These are phyloP conservation scores for Salticus scenicus DNA, from an alignment of 2,888 invertebrate species.

Conservation along the genomic window DNA sequence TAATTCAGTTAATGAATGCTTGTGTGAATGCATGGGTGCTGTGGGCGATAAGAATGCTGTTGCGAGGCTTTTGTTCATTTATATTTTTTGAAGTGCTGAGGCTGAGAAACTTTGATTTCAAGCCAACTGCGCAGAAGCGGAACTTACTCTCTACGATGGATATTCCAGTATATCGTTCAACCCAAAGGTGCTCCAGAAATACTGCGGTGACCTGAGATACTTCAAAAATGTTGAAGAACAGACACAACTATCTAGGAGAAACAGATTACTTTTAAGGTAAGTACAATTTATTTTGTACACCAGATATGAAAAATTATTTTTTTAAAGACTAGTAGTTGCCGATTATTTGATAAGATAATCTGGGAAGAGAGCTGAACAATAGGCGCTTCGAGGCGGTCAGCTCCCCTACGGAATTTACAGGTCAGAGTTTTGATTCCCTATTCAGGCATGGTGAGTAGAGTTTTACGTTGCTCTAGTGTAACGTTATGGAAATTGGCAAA, in stretches of 20 bases:
- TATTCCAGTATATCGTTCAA: conserved; percentile 73
- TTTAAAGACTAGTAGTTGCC: no score
- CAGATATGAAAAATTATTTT: no score
- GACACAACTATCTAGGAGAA: conserved; percentile 75
- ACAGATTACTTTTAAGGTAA: conserved; percentile 75
- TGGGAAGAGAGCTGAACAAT: no score
- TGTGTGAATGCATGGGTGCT: not conserved
- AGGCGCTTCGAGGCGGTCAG: no score
- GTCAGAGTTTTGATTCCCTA: no score
- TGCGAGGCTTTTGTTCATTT: conserved; percentile 39
- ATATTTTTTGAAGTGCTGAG: conserved; percentile 34
- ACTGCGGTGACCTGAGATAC: conserved; percentile 77
- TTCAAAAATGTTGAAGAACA: conserved; percentile 77
- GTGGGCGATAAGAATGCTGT: conserved; percentile 13
- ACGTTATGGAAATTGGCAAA: no score
- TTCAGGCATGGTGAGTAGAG: no score
- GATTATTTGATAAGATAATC: no score
- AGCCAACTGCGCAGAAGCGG: conserved; percentile 77
- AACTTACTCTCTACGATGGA: conserved; percentile 76
- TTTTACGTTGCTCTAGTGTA: no score
- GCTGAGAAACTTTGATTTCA: conserved; percentile 35
- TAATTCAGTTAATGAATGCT: not conserved
- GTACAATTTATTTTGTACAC: not conserved
- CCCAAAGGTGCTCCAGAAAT: conserved; percentile 73
- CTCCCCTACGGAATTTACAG: no score